Percentiles rank a stretch among this genome's conserved stretches.
Conservation (phyloP, 2,888 invertebrate genomes). For the Poecilobothrus nobilitatus region DNA sequence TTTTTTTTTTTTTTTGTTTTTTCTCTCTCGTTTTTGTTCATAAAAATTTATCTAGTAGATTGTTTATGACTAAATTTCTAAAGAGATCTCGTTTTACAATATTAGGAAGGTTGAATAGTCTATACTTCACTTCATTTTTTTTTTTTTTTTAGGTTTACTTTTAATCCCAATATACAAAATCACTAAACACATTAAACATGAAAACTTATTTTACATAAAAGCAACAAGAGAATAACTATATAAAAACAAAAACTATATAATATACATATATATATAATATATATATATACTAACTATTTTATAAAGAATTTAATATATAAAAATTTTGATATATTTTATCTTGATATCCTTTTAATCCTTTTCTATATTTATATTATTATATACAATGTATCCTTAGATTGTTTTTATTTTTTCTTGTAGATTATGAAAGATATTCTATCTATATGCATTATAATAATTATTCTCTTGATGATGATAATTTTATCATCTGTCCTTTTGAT, state of each 20-base stretch:
- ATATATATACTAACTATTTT: too few relatives aligned
- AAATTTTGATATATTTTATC: not conserved
- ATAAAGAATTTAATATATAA: too few relatives aligned
- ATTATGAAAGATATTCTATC: not conserved
- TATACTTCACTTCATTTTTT: not conserved
- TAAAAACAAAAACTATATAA: too few relatives aligned
- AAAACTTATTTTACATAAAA: too few relatives aligned
- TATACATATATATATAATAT: too few relatives aligned
- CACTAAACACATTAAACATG: not conserved
- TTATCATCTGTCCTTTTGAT: not conserved
- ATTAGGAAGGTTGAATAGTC: not conserved
- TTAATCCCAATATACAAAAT: not conserved
- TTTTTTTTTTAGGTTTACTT: not conserved
- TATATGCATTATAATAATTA: not conserved
- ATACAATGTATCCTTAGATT: not conserved
- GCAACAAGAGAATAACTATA: too few relatives aligned
- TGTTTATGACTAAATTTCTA: too few relatives aligned
- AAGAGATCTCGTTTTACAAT: not conserved
- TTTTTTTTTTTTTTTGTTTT: too few relatives aligned
- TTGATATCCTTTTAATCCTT: not conserved
- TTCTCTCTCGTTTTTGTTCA: too few relatives aligned
- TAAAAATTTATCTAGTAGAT: too few relatives aligned
- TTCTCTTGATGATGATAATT: not conserved
- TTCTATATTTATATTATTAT: not conserved
- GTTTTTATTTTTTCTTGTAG: not conserved